These are phyloP conservation scores for Tetragnatha montana DNA, from an alignment of 2,888 invertebrate genomes.

Conservation along the genomic window DNA sequence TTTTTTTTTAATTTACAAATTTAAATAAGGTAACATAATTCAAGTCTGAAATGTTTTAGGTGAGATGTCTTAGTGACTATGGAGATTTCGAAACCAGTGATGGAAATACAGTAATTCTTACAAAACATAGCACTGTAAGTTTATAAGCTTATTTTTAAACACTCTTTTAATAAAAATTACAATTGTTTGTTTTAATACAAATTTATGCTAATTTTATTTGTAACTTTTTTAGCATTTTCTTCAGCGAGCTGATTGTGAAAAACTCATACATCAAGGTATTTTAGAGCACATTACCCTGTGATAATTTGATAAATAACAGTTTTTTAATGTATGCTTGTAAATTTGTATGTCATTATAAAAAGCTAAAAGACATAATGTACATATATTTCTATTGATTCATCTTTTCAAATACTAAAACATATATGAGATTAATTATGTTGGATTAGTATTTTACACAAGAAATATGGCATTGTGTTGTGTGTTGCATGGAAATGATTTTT, in stretches of 20 bases:
- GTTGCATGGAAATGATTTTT: too few relatives aligned
- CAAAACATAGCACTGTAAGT: slow-evolving; percentile 87
- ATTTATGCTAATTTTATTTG: not conserved
- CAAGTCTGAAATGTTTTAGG: slow-evolving; percentile 76
- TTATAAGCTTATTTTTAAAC: not conserved
- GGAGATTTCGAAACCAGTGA: slow-evolving; percentile 95
- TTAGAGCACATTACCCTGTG: slow-evolving; percentile 81
- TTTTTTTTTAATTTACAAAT: too few relatives aligned
- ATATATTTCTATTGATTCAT: too few relatives aligned
- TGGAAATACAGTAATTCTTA: slow-evolving; percentile 91
- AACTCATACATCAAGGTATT: slow-evolving; percentile 91
- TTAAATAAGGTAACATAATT: too few relatives aligned
- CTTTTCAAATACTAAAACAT: too few relatives aligned
- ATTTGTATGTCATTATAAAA: not conserved
- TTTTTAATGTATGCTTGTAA: not conserved
- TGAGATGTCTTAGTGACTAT: slow-evolving; percentile 89
- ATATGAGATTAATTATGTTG: too few relatives aligned
- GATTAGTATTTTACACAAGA: too few relatives aligned
- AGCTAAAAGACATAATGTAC: too few relatives aligned
- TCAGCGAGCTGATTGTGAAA: slow-evolving; percentile 91
- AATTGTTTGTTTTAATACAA: not conserved
- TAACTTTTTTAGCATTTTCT: slow-evolving; percentile 82
- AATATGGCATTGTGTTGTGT: too few relatives aligned
- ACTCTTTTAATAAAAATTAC: not conserved
- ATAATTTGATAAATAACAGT: not conserved